Base-by-base conservation (phyloP, 1,140 invertebrate genomes). In the Whitmania pigra region DNA sequence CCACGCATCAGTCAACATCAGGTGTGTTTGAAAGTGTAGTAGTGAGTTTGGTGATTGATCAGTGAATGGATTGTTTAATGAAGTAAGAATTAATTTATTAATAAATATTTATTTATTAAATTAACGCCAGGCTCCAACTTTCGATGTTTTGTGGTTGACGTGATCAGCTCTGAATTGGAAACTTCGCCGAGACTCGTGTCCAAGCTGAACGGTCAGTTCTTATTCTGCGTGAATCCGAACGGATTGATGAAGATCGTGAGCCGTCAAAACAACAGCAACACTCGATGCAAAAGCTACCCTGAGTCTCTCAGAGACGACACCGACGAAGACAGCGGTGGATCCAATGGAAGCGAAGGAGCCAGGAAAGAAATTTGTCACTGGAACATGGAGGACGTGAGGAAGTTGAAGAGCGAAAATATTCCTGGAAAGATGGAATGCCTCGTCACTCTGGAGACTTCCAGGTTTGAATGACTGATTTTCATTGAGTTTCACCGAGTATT, bases 361-460 rank as follows among this genome's bases (percentile, higher is more conserved):
- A 63, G 57, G 29, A 63, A 25, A 63, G 57, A 63, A 20, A 22
- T 63, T 20, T 63, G 57, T n/a, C 57, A 63, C 57, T 63, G 57
- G 57, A 63, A 63, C 22, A 7, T 63, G 13, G 57, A 63, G 11
- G 29, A 63, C 11, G 29, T 63, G 22, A 63, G 57, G 57, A 63
- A 63, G 57, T 31, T 63, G 57, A 63, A 31, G 11, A 25, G 57
- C 22, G 57, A 63, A 31, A 49, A 49, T 49, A 31, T 25, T 22
- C 22, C 22, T 25, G 57, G 57, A 22, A 63, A 63, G 57, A 25
- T 15, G 11, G 29, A 63, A 15, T 22, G 29, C 11, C 57, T 63
- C 57, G 29, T 63, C 57, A 63, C 57, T 22, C 29, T 63, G 29
- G 57, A 63, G 29, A 63, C 57, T 25, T 31, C 29, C 3, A 63